Base-by-base conservation (phyloP, 2,888 invertebrate species). In the Ichneumoninae sp. region DNA sequence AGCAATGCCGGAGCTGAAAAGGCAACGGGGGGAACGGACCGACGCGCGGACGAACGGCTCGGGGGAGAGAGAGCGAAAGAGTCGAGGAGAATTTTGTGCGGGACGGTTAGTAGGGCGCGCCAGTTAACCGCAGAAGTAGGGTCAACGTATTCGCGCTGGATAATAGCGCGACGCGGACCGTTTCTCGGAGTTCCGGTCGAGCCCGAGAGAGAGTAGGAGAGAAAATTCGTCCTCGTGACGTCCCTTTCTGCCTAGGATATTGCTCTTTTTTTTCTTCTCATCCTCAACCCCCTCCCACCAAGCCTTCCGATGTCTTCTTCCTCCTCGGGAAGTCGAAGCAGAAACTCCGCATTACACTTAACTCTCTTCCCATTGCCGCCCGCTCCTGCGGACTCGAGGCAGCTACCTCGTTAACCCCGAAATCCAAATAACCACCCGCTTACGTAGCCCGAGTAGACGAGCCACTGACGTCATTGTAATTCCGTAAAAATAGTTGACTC, bases 61-160 rank as follows among this genome's bases (percentile, higher is more conserved):
- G 71, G n/a, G 33, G 33, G 22, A 71, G 57, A 54, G 54, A 71
- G 36, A 71, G 70, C 33, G 13, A 40, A 19, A 50, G 71, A 66
- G 54, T 44, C 16, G 76, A 60, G 76, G 80, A 82, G 66, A 85
- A 82, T 80, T 82, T 89, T 89, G 86, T 83, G 85, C 80, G 86
- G 90, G 82, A 91, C 87, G 91, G 91, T 91, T 92, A 92, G 92
- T 92, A 91, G 90, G 89, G 87, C 91, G 88, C 82, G 77, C 88
- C 87, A 88, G 89, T 89, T 90, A 89, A 88, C 86, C 87, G 86
- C 86, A 88, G 72, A 89, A 89, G 87, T 68, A 90, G 90, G 90
- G 89, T 91, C 91, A 90, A 92, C 88, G 90, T 91, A 88, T 91
- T 90, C 88, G 86, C 85, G 76, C 82, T 87, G 88, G 87, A 88